Base-by-base conservation (phyloP, 2,113 vertebrate species). In the Miniopterus natalensis region DNA sequence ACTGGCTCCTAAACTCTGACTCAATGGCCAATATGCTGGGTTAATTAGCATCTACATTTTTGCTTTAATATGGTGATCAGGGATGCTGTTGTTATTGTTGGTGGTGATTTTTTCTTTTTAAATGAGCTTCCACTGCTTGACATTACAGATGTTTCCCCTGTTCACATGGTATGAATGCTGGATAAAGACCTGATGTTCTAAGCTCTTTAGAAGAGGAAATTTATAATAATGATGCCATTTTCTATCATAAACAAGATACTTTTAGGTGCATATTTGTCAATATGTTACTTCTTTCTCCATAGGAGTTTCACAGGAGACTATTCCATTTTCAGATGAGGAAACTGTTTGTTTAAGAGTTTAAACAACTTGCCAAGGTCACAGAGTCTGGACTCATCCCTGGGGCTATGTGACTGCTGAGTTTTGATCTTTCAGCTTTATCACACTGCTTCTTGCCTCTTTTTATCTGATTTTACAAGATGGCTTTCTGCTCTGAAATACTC, bases 11-110 rank as follows among this genome's bases (percentile, higher is more conserved):
- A 90, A 92, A 90, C 42, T 42, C 71, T 95, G 71, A 59, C 63
- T 66, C n/a, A 49, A 21, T 88, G 89, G 85, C 79, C 96, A 89
- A 74, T 92, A 73, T 75, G 29, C 53, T 80, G 4, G 8, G 23
- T 81, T 93, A 90, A 88, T 84, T 75, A 79, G 47, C 85, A 79
- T 84, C 75, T 80, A 14, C 10, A 18, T 94, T 95, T 95, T 96
- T 86, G 11, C 65, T 91, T 75, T 74, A 89, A 53, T 80, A 57
- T 84, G 70, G 93, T 83, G 61, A 92, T 88, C 49, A 96, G 61
- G 36, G 85, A 91, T 85, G 70, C 74, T 89, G n/a, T 83, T 90
- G 88, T 90, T 86, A 49, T 25, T 87, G 47, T 4, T 94, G n/a
- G 7, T 92, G 27, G 31, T 83, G 12, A 49, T 65, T 83, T 55